A percentile compares a stretch with the other conserved stretches of the same genome.
Evolutionary conservation across 2,113 vertebrate genomes (phyloP).

Genomic region (Speoplatyrhinus poulsoni): DNA sequence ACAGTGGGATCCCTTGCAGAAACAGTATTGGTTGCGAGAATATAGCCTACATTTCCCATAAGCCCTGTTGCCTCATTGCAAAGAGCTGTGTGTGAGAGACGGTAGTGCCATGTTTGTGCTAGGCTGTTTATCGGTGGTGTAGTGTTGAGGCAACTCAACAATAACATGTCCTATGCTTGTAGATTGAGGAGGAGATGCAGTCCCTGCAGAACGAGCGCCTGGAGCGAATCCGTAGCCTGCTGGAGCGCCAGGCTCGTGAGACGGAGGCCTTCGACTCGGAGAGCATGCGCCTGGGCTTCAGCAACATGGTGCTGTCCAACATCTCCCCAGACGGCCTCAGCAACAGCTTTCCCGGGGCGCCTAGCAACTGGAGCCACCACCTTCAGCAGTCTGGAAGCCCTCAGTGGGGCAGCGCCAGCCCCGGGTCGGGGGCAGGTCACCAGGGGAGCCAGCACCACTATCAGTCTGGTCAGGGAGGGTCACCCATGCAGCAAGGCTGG

Average conservation of each 20-base stretch:
- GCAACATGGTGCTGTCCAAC: slow-evolving; percentile 98
- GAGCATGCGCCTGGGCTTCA: slow-evolving; percentile 98
- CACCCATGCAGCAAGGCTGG: slow-evolving; percentile 88
- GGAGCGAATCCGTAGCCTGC: slow-evolving; percentile 91
- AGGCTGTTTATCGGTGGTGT: too few species aligned
- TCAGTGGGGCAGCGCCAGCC: slow-evolving; percentile 79
- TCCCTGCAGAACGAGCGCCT: slow-evolving; percentile 92
- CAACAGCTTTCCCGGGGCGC: slow-evolving; percentile 94
- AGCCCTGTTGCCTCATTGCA: too few species aligned
- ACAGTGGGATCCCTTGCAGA: too few species aligned
- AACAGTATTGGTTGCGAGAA: too few species aligned
- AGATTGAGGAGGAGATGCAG: slow-evolving; percentile 99
- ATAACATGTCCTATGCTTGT: slow-evolving; percentile 1
- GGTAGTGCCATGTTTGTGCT: too few species aligned
- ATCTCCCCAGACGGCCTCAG: slow-evolving; percentile 93
- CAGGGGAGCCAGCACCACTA: slow-evolving; percentile 79
- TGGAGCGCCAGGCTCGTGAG: slow-evolving; percentile 96
- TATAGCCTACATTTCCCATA: too few species aligned
- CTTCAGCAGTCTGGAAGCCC: slow-evolving; percentile 79
- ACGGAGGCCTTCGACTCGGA: slow-evolving; percentile 98
- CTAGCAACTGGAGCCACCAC: slow-evolving; percentile 84
- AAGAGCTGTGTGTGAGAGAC: too few species aligned
- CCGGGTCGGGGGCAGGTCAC: slow-evolving; percentile 66
- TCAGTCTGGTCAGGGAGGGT: slow-evolving; percentile 89
- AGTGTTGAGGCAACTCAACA: background rate